Evolutionary conservation across 2,888 invertebrate genomes (phyloP).

Genomic region (Cancer borealis): DNA sequence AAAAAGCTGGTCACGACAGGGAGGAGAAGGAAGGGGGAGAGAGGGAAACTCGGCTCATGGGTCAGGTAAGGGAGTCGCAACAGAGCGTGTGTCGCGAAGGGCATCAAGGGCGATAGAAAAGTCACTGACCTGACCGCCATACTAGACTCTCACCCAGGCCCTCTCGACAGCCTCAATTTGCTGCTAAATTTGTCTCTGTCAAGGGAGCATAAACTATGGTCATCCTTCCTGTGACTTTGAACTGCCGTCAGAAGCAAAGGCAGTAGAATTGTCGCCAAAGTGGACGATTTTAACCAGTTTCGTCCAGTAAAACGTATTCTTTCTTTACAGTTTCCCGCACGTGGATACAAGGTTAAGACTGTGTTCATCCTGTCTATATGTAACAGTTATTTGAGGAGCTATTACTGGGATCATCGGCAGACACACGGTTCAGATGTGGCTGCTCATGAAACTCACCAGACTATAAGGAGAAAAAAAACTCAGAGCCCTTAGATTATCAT

Average conservation of each 20-base stretch:
- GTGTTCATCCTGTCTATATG: no score
- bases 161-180: background rate
- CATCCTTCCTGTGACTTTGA: background rate
- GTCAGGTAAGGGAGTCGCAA: no score
- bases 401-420: no score
- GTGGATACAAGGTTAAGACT: no score
- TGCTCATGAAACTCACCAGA: no score
- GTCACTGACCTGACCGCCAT: background rate
- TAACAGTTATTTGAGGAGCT: no score
- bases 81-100: background rate
- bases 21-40: background rate
- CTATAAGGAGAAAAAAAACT: no score
- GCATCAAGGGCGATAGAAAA: background rate
- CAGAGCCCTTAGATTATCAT: no score
- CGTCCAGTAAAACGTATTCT: background rate
- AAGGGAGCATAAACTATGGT: background rate
- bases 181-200: background rate
- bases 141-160: background rate
- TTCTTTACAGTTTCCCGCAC: background rate
- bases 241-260: background rate
- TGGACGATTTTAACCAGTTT: background rate
- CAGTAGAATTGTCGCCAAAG: no score
- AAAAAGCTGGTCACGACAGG: background rate
- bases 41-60: no score
- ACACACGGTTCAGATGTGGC: no score